phyloP scores from a whole-genome alignment of 2,888 invertebrate species.

The Cantharis rustica region DNA sequence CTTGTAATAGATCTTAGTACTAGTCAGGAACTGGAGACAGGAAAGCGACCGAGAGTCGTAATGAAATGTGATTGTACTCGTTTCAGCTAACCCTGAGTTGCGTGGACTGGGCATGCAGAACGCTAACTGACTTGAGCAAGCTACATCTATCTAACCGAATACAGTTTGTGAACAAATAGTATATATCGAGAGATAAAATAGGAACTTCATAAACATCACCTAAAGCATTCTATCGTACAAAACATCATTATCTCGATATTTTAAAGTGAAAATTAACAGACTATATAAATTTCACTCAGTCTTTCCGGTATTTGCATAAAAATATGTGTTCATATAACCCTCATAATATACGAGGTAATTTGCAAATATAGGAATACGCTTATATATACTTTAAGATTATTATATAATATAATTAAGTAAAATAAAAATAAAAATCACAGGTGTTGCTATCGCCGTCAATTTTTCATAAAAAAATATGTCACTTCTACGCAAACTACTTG shows the following conservation, averaged over 20 bases:
- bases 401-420: conserved; percentile 50
- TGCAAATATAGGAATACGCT: conserved; percentile 52
- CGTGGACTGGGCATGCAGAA: conserved; percentile 54
- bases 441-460: conserved; percentile 58
- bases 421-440: conserved; percentile 59
- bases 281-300: conserved; percentile 61
- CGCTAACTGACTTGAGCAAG: conserved; percentile 57
- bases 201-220: conserved; percentile 60
- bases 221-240: conserved; percentile 58
- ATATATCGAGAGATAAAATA: conserved; percentile 59
- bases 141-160: conserved; percentile 57
- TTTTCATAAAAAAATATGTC: conserved; percentile 54
- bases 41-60: conserved; percentile 46
- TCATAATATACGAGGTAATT: conserved; percentile 55
- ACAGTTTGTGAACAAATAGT: conserved; percentile 54
- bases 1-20: conserved; percentile 44
- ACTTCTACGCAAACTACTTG: conserved; percentile 50
- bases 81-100: conserved; percentile 58
- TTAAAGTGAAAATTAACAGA: conserved; percentile 58
- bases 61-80: conserved; percentile 54
- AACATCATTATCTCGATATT: conserved; percentile 57
- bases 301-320: conserved; percentile 61
- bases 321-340: conserved; percentile 58
- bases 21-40: conserved; percentile 57
- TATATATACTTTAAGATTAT: conserved; percentile 48